Conservation (phyloP, 1,140 invertebrate species). For the Drosophila ogumai region DNA sequence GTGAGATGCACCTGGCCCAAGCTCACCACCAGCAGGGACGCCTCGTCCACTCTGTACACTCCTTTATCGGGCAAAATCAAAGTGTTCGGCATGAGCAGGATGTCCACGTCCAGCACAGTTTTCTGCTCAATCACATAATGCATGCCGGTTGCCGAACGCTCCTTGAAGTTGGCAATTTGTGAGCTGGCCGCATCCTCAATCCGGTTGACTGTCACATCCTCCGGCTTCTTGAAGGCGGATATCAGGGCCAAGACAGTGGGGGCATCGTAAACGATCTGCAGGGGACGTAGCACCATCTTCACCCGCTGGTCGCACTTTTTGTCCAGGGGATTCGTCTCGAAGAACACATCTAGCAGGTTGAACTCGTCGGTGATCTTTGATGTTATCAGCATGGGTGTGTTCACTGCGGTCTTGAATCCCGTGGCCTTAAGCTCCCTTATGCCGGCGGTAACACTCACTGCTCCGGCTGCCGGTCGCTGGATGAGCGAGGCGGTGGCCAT, state of each 20-base stretch:
- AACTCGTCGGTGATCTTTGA: constrained; percentile 86
- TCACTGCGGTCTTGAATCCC: constrained; percentile 87
- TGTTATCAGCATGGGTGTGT: constrained; percentile 87
- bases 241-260: constrained; percentile 93
- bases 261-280: constrained; percentile 96
- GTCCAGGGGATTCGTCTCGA: constrained; percentile 96
- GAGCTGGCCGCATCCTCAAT: constrained; percentile 93
- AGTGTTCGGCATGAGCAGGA: constrained; percentile 94
- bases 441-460: constrained; percentile 88
- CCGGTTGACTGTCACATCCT: constrained; percentile 91
- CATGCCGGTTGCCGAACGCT: constrained; percentile 95
- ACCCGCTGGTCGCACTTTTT: constrained; percentile 92
- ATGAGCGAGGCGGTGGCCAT: constrained; percentile 89
- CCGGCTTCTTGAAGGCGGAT: constrained; percentile 93
- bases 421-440: constrained; percentile 89
- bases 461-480: constrained; percentile 92
- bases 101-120: constrained; percentile 93
- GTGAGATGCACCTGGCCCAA: constrained; percentile 92
- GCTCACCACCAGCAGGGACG: constrained; percentile 91
- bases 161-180: constrained; percentile 94
- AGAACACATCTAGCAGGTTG: constrained; percentile 89
- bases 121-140: constrained; percentile 96
- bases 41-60: constrained; percentile 87
- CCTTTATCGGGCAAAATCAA: constrained; percentile 95
- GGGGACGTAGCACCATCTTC: constrained; percentile 89